Base-by-base conservation (phyloP, 2,113 vertebrate genomes). In the Scolopax mira region DNA sequence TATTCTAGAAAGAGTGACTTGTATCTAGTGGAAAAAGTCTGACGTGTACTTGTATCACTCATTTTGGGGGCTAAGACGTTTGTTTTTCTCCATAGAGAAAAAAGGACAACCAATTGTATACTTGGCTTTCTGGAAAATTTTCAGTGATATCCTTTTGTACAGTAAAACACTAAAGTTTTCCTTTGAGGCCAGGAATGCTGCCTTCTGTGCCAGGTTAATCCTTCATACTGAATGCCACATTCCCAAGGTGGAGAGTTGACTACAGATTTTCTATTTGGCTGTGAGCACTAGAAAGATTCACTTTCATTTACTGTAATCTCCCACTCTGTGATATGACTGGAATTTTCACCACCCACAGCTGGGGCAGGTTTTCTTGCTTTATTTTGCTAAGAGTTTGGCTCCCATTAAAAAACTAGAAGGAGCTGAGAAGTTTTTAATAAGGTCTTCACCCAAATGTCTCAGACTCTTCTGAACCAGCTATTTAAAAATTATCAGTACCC, bases 261-360 rank as follows among this genome's bases (percentile, higher is more conserved):
- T 91, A 79, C 9, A 80, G 80, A 44, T 30, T 72, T 49, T 85
- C 51, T 64, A 11, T 64, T 78, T 84, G 77, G 61, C 37, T 71
- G 44, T 16, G 39, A 96, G 30, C 22, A 74, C 60, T 35, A 41
- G 11, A 75, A 80, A 88, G 17, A 72, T 72, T 93, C 93, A 49
- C 85, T 79, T 93, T 65, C 31, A 79, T 46, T 65, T 84, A 89
- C n/a, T n/a, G 67, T 88, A 77, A 78, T 41, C 62, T 93, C 79
- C 60, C 42, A 8, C n/a, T n/a, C 52, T 28, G 46, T 89, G 83
- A 93, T 78, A 93, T 9, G 21, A 44, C 41, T 86, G 83, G 87
- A 83, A 94, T 84, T 87, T 97, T 94, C 72, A 95, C 48, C 79
- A 84, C 85, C 33, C 24, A 5, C 73, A 89, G 31, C 44, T 24